These are phyloP conservation scores for Quadriops clusia DNA, from an alignment of 2,888 invertebrate species.

Conservation along the genomic window DNA sequence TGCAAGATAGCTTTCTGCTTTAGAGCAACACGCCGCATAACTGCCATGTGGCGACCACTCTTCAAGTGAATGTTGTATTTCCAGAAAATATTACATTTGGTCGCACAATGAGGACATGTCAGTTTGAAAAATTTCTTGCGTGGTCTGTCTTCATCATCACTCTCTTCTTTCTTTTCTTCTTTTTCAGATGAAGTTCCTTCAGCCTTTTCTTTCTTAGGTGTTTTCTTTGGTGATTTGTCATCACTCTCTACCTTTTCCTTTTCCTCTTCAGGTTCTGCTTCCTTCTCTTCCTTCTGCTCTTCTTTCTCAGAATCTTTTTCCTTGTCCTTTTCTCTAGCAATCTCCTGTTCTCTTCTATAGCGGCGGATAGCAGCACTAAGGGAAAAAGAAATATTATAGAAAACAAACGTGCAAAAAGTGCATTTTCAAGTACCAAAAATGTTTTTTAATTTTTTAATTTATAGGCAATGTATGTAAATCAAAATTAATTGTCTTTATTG, in stretches of 20 bases:
- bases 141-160: slow-evolving; percentile 29
- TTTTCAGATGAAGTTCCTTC: slow-evolving; percentile 44
- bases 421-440: not conserved
- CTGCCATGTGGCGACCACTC: slow-evolving; percentile 56
- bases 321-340: slow-evolving; percentile 34
- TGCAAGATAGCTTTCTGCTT: slow-evolving; percentile 62
- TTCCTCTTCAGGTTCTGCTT: slow-evolving; percentile 20
- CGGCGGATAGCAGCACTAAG: slow-evolving; percentile 26
- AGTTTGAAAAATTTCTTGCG: slow-evolving; percentile 51
- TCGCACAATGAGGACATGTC: slow-evolving; percentile 65
- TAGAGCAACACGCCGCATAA: slow-evolving; percentile 62
- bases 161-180: slow-evolving; percentile 39
- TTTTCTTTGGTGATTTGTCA: slow-evolving; percentile 27
- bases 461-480: too few relatives aligned
- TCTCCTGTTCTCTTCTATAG: slow-evolving; percentile 20
- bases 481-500: too few relatives aligned
- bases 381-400: slow-evolving; percentile 11
- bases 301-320: slow-evolving; percentile 32
- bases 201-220: slow-evolving; percentile 36
- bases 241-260: slow-evolving; percentile 24
- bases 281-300: slow-evolving; percentile 23
- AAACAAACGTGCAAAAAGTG: not conserved
- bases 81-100: slow-evolving; percentile 62
- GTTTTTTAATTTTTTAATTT: too few relatives aligned
- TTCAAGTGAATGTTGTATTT: slow-evolving; percentile 64